phyloP scores from a whole-genome alignment of 2,888 invertebrate genomes.

The Ptychoptera albimana region DNA sequence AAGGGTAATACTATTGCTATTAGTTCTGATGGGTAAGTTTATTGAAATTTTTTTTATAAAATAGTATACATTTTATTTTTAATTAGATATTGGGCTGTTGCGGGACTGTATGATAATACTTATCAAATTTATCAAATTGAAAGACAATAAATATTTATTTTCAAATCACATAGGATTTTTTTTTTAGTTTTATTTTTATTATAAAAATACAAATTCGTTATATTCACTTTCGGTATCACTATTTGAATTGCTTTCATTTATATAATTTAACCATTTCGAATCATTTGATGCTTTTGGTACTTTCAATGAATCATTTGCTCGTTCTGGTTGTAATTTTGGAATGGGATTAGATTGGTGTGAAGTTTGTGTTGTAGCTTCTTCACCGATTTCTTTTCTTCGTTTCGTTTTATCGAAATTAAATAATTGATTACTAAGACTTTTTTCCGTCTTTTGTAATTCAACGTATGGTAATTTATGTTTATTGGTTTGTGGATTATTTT shows the following conservation, averaged over 20 bases:
- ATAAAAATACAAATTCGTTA: not conserved
- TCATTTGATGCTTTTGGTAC: not conserved
- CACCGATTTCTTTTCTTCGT: not conserved
- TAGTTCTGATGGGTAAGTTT: conserved; percentile 25
- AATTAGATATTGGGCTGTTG: conserved; percentile 25
- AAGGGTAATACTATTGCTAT: conserved; percentile 23
- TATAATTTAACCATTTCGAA: conserved; percentile 4
- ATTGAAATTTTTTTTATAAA: not conserved
- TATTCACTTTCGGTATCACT: not conserved
- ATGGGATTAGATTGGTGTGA: not conserved
- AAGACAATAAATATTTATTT: not conserved
- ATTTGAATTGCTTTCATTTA: not conserved
- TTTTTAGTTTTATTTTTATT: not conserved
- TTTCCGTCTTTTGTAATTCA: too few species aligned
- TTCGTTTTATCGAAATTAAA: not conserved
- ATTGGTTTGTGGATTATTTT: too few species aligned
- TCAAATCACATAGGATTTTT: not conserved
- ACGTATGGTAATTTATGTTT: too few species aligned
- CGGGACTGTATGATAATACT: conserved; percentile 22
- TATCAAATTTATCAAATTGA: conserved; percentile 22
- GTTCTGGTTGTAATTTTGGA: not conserved
- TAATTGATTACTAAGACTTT: not conserved
- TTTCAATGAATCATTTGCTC: not conserved
- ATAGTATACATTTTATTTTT: too few species aligned
- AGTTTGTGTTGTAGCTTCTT: too few species aligned